Evolutionary conservation across 1,140 invertebrate species (phyloP).

Genomic region (Sycobia sp.): DNA sequence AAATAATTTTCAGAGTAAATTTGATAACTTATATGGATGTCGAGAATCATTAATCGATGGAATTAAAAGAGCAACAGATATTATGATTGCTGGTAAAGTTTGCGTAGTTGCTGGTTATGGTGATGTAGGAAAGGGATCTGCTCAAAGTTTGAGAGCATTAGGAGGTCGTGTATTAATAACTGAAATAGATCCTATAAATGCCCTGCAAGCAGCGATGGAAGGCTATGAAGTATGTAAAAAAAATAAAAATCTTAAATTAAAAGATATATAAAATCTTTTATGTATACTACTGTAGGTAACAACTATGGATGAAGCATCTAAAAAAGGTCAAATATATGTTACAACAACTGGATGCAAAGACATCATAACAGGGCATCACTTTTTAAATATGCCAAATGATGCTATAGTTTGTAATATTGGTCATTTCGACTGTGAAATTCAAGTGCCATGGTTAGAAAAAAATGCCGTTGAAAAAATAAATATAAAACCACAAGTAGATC

Average conservation of each 20-base stretch:
- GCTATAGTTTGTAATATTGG: conserved; percentile 99
- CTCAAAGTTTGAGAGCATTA: conserved; percentile 92
- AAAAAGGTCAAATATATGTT: conserved; percentile 93
- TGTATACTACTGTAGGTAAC: conserved; percentile 79
- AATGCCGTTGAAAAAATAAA: conserved; percentile 90
- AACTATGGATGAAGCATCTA: conserved; percentile 95
- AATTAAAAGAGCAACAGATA: conserved; percentile 97
- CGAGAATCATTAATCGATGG: conserved; percentile 98
- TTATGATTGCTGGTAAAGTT: conserved; percentile 99
- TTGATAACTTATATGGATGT: conserved; percentile 99
- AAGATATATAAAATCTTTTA: not conserved
- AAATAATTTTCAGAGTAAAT: conserved; percentile 82
- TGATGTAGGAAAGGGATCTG: conserved; percentile 99
- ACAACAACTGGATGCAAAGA: conserved; percentile 97
- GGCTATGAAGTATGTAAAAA: conserved; percentile 75
- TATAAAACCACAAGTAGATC: conserved; percentile 98
- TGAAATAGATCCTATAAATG: conserved; percentile 99
- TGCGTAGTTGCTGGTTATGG: conserved; percentile 98
- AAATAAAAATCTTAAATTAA: not conserved
- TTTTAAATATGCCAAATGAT: conserved; percentile 93
- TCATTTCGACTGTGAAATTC: conserved; percentile 97
- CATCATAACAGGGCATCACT: conserved; percentile 89
- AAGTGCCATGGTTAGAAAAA: conserved; percentile 95
- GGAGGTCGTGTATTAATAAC: conserved; percentile 96
- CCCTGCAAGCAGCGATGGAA: conserved; percentile 98